phyloP scores from a whole-genome alignment of 2,888 invertebrate genomes.

The Beris chalybata region DNA sequence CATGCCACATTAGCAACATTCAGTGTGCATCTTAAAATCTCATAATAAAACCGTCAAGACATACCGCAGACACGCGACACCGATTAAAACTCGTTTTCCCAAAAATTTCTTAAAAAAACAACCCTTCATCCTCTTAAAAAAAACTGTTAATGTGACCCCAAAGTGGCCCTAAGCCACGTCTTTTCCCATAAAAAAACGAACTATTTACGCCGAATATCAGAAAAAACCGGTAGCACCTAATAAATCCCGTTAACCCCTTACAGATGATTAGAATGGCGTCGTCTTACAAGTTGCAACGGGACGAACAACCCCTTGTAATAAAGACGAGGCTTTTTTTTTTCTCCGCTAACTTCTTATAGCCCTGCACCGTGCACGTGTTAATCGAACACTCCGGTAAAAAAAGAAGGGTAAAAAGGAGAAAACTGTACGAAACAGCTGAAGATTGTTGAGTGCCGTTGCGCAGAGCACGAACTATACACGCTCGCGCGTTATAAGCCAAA shows the following conservation, averaged over 20 bases:
- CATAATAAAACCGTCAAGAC: constrained; percentile 23
- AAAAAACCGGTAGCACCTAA: constrained; percentile 31
- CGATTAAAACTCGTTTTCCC: constrained; percentile 27
- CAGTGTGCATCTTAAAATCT: background rate
- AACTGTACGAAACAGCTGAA: constrained; percentile 21
- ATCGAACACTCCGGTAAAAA: constrained; percentile 5
- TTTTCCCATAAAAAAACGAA: constrained; percentile 8
- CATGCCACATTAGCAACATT: background rate
- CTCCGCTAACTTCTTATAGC: too few relatives aligned
- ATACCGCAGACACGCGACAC: constrained; percentile 30
- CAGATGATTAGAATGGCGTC: constrained; percentile 10
- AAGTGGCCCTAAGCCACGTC: constrained; percentile 21
- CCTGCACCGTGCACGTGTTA: constrained; percentile 25
- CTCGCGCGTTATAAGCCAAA: constrained; percentile 23
- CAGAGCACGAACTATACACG: constrained; percentile 15
- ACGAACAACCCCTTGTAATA: constrained; percentile 4
- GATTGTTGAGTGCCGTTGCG: constrained; percentile 12
- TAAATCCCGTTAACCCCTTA: constrained; percentile 34
- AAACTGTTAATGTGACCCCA: constrained; percentile 32
- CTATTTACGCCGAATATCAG: constrained; percentile 15
- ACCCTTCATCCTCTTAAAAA: constrained; percentile 21
- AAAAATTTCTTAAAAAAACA: constrained; percentile 19
- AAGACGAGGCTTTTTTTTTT: constrained; percentile 16
- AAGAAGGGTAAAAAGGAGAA: background rate
- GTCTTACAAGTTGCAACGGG: constrained; percentile 28